Base-by-base conservation (phyloP, 2,888 invertebrate genomes). In the Dicranocentrus wangi region DNA sequence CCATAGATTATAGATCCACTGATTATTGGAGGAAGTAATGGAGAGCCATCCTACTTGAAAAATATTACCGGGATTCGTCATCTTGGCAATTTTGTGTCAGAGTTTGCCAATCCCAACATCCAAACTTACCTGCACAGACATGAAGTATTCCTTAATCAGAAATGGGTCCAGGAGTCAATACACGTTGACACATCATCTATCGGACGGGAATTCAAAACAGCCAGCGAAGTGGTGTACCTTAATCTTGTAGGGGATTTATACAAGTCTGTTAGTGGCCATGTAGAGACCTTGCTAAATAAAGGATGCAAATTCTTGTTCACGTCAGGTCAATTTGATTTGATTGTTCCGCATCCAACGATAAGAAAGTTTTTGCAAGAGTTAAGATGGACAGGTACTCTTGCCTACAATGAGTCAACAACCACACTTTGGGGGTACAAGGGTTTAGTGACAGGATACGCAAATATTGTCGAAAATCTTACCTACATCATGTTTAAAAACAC, bases 321-420 rank as follows among this genome's bases (percentile, higher is more conserved):
- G 88, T 96, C 93, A 87, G 97, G 97, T 0, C 97, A 97, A 88
- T 88, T 97, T 82, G 97, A 98, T 88, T 93, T 97, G 15, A 95
- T 97, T 82, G 94, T 96, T 0, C 95, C 96, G 0, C 95, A 95
- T 89, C 95, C 96, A 0, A 88, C 95, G 60, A 96, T 96, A 0
- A 91, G 93, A 23, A 94, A 93, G 87, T 96, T 94, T 88, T 89
- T 97, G 27, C 90, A 91, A 84, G 91, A 92, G 69, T 89, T 96
- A 0, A 90, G 93, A 55, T 96, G 95, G 90, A 90, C 90, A n/a
- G 92, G 91, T 0, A 90, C 92, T 0, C 90, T 90, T 3, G 90
- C 91, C 1, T 96, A 94, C 88, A 92, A 91, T 87, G 90, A 89
- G 0, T 93, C 94, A 0, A 89, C 90, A 53, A 90, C 94, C 43